phyloP scores from a whole-genome alignment of 2,113 vertebrate genomes.

The Falcunculus frontatus region DNA sequence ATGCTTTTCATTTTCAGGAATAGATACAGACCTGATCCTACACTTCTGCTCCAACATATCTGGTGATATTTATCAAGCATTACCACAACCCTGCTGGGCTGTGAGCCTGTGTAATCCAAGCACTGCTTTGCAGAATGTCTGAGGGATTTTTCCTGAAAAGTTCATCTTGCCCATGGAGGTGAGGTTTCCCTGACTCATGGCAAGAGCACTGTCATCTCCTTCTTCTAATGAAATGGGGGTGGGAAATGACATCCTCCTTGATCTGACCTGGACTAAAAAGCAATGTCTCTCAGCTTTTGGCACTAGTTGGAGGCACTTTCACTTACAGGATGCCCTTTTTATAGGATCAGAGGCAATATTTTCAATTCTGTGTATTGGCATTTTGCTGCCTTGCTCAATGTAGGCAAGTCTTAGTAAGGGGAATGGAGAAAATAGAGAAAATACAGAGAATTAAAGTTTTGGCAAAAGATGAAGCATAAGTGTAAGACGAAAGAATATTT shows the following conservation, averaged over 20 bases:
- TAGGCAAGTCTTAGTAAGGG: neutral
- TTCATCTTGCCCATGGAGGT: neutral
- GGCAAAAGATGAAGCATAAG: neutral
- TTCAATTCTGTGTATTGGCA: neutral
- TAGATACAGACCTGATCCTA: neutral
- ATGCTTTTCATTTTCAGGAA: neutral
- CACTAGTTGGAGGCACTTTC: neutral
- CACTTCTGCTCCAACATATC: neutral
- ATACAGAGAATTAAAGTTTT: neutral
- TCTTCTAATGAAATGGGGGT: fast-evolving
- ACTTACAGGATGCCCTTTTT: neutral
- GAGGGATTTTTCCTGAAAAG: neutral
- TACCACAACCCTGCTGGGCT: neutral
- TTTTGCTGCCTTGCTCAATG: neutral
- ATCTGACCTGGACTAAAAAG: neutral
- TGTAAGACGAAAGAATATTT: neutral
- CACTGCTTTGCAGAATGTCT: neutral
- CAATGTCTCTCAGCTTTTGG: fast-evolving
- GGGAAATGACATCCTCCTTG: neutral
- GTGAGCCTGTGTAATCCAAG: neutral
- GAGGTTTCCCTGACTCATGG: neutral
- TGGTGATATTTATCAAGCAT: neutral
- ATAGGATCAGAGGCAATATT: neutral
- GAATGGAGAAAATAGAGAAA: neutral
- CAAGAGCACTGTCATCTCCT: neutral